A percentile compares a stretch with the other conserved stretches of the same genome.
Conservation (phyloP, 2,888 invertebrate genomes). For the Dolichopus griseipennis region DNA sequence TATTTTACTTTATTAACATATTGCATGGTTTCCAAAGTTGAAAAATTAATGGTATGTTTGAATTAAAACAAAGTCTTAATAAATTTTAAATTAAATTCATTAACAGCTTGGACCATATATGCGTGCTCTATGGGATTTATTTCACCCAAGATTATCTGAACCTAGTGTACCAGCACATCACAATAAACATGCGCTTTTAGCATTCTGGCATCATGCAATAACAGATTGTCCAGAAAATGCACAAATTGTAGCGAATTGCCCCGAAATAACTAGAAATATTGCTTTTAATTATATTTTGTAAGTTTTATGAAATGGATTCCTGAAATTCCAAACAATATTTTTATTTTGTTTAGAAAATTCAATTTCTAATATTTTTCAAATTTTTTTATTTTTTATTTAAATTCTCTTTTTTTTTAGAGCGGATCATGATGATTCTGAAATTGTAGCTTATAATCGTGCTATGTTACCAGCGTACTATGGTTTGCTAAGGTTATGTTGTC, state of each 20-base stretch:
- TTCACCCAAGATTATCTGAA: slow-evolving; percentile 89
- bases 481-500: slow-evolving; percentile 79
- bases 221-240: slow-evolving; percentile 90
- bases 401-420: slow-evolving; percentile 52
- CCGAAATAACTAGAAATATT: slow-evolving; percentile 84
- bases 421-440: slow-evolving; percentile 93
- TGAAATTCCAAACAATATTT: background rate
- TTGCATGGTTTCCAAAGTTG: slow-evolving; percentile 80
- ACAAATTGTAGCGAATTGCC: slow-evolving; percentile 75
- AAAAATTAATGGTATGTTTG: slow-evolving; percentile 75
- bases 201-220: slow-evolving; percentile 91
- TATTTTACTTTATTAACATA: slow-evolving; percentile 89
- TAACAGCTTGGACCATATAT: slow-evolving; percentile 84
- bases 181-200: slow-evolving; percentile 85
- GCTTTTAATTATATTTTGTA: slow-evolving; percentile 94
- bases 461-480: slow-evolving; percentile 93
- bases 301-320: no score
- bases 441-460: slow-evolving; percentile 84
- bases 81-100: slow-evolving; percentile 10
- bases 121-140: slow-evolving; percentile 85
- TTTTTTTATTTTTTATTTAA: slow-evolving; percentile 13
- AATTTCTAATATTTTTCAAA: background rate
- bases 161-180: slow-evolving; percentile 92
- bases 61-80: no score
- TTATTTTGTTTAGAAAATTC: background rate